A percentile compares a stretch with the other conserved stretches of the same genome.
These are phyloP conservation scores for Burhinus oedicnemus DNA, from an alignment of 2,113 vertebrate species.

Conservation along the genomic window DNA sequence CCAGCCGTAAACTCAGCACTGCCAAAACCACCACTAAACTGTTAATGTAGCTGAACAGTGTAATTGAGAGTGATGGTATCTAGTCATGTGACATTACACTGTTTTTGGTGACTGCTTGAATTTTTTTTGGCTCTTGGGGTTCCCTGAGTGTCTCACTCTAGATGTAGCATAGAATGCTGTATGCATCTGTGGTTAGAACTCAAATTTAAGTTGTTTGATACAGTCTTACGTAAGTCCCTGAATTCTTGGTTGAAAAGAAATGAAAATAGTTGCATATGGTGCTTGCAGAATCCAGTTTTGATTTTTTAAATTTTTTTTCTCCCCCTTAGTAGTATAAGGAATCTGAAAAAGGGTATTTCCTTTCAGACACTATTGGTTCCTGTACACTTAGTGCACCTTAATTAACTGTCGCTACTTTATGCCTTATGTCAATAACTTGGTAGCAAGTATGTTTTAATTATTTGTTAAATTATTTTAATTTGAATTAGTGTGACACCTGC, in stretches of 20 bases:
- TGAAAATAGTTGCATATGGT: not conserved
- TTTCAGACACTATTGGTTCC: not conserved
- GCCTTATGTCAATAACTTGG: not conserved
- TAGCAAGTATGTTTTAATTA: not conserved
- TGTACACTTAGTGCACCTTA: not conserved
- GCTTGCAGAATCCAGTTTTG: not conserved
- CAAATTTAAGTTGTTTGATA: not conserved
- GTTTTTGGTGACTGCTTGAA: not conserved
- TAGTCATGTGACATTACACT: not conserved
- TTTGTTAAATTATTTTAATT: not conserved
- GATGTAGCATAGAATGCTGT: not conserved
- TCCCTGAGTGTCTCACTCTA: not conserved
- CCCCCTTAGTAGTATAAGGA: not conserved
- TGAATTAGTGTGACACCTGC: not conserved
- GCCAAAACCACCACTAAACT: too few relatives aligned
- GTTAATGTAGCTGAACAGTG: not conserved
- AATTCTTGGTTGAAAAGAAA: not conserved
- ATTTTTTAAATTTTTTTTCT: not conserved
- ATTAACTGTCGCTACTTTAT: not conserved
- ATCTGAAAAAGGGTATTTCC: not conserved
- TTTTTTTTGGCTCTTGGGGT: not conserved
- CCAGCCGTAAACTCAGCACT: too few relatives aligned
- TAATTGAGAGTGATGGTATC: not conserved
- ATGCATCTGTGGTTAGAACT: not conserved
- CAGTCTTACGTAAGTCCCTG: not conserved